Evolutionary conservation across 1,140 invertebrate genomes (phyloP), one percentile per base, ranked within the genome.

Genomic region (Heliconius congener): DNA sequence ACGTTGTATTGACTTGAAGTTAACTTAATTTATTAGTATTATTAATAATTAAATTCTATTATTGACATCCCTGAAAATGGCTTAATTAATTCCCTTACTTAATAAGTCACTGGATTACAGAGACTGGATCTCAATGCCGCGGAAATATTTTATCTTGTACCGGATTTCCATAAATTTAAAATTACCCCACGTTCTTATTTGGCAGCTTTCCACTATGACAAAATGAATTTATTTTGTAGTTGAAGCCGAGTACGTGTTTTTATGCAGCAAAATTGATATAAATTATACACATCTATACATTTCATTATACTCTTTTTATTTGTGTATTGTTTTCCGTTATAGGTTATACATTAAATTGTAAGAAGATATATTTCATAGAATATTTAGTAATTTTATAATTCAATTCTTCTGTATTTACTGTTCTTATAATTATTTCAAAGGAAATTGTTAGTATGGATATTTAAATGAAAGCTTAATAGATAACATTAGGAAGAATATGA

Each of bases 131-230:
- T 80, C 78, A 84, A 82, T 78, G 80, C 78, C 82, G 82, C 74
- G 80, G 82, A 87, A 86, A 88, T 84, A 88, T 90, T 88, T 90
- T 88, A 88, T 91, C 85, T 90, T 85, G 79, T 83, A 78, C 83
- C 81, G 83, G 86, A 90, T 91, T 90, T 90, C 81, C 90, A 91
- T 91, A 91, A 90, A 92, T 91, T 91, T 90, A 87, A 90, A 90
- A 90, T 86, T 85, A 85, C 82, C 81, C 81, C 82, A 83, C 85
- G 82, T 85, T 81, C 83, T 82, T 84, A 87, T 87, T 91, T 93
- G 91, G 88, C 89, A 89, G 88, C 86, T 87, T 87, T 91, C 88
- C 89, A 90, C 80, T 84, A 86, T 87, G 87, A 86, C 84, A 83
- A 82, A 84, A 82, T 83, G 73, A 82, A 83, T 85, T 82, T 85